A percentile compares a stretch with the other conserved stretches of the same genome.
Conservation (phyloP, 2,797 vertebrate genomes). For the Poeciliopsis infans region DNA sequence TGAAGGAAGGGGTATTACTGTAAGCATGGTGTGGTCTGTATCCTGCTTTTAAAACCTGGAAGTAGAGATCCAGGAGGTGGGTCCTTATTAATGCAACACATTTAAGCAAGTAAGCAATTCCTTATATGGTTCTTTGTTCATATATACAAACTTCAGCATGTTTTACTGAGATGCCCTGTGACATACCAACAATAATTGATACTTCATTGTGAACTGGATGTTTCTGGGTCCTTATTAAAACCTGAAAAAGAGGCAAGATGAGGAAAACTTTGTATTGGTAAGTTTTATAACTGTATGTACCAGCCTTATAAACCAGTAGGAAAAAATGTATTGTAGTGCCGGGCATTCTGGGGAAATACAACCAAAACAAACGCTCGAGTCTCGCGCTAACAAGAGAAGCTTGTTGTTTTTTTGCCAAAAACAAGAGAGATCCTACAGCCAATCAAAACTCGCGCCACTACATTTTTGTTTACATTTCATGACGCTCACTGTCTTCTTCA, state of each 20-base stretch:
- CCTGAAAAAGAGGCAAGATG: background rate
- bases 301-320: background rate
- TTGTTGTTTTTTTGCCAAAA: background rate
- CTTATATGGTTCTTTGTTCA: background rate
- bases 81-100: conserved; percentile 6
- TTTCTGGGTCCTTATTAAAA: background rate
- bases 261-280: background rate
- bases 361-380: background rate
- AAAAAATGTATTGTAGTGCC: background rate
- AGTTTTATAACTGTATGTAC: background rate
- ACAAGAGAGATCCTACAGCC: background rate
- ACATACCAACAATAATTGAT: background rate
- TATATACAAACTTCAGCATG: background rate
- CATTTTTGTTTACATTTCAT: background rate
- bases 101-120: background rate
- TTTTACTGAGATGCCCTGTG: background rate
- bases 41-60: conserved; percentile 53
- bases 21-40: conserved; percentile 47
- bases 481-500: background rate
- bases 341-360: background rate
- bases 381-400: too few relatives aligned
- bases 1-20: conserved; percentile 34
- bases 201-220: background rate
- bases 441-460: background rate
- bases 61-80: conserved; percentile 24